Percentiles rank a stretch among this genome's conserved stretches.
Conservation (phyloP, 2,797 vertebrate genomes). For the Echeneis naucrates region DNA sequence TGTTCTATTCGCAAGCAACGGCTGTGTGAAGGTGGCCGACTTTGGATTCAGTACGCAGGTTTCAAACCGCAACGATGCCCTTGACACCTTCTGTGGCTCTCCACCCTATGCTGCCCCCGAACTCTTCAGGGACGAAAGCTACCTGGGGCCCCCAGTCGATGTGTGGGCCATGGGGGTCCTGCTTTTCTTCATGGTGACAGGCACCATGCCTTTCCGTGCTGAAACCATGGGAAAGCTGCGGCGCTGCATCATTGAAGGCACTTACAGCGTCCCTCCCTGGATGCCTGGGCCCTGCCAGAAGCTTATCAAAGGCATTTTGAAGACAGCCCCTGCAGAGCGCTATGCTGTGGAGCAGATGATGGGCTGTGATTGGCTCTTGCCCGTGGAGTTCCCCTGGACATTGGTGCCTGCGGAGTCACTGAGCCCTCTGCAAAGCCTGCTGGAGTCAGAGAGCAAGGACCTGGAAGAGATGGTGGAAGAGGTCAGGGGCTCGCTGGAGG, state of each 20-base stretch:
- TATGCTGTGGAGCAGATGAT: conserved; percentile 90
- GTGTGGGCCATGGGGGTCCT: conserved; percentile 96
- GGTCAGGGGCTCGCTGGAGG: conserved; percentile 84
- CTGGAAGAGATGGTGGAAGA: conserved; percentile 87
- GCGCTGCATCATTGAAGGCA: conserved; percentile 87
- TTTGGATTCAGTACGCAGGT: conserved; percentile 93
- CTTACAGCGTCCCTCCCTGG: conserved; percentile 85
- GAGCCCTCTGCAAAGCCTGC: conserved; percentile 82
- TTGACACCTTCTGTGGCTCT: conserved; percentile 96
- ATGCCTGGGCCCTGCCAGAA: conserved; percentile 90
- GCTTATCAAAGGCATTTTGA: conserved; percentile 90
- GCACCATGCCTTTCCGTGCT: conserved; percentile 93
- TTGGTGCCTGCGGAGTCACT: conserved; percentile 79
- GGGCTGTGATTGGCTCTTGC: conserved; percentile 93
- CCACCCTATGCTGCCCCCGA: conserved; percentile 95
- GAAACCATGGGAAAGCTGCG: conserved; percentile 94
- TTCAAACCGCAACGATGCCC: conserved; percentile 81
- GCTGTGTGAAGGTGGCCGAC: conserved; percentile 94
- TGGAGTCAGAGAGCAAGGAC: conserved; percentile 57
- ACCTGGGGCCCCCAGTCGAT: conserved; percentile 90
- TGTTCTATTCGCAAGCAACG: conserved; percentile 87
- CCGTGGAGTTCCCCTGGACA: conserved; percentile 87
- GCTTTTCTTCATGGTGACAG: conserved; percentile 94
- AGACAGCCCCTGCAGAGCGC: conserved; percentile 82
- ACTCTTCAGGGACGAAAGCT: conserved; percentile 92